These are phyloP conservation scores for Lasioglossum figueresi DNA, from an alignment of 2,888 invertebrate genomes.

Conservation along the genomic window DNA sequence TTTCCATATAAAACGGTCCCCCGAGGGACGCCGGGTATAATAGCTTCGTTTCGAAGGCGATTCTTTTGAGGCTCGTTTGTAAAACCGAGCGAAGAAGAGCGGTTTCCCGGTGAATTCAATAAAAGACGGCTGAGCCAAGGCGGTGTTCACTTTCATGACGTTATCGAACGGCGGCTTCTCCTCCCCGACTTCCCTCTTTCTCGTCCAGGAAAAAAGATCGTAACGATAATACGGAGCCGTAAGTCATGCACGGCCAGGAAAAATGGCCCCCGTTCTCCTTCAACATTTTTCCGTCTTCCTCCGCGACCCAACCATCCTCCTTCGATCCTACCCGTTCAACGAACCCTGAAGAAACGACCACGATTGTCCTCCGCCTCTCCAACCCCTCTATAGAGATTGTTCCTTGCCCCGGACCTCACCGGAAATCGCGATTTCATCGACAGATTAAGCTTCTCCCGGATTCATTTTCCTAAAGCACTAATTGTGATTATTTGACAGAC, in stretches of 20 bases:
- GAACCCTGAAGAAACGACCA: slow-evolving; percentile 57
- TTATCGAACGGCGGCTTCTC: slow-evolving; percentile 61
- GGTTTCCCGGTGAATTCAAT: slow-evolving; percentile 67
- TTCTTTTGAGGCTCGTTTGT: slow-evolving; percentile 58
- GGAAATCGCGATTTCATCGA: not conserved
- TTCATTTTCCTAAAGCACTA: slow-evolving; percentile 26
- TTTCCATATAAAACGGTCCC: slow-evolving; percentile 40
- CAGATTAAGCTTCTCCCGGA: slow-evolving; percentile 23
- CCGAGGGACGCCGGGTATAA: slow-evolving; percentile 23
- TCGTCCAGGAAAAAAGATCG: slow-evolving; percentile 56
- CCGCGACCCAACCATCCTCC: not conserved
- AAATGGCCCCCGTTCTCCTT: slow-evolving; percentile 47
- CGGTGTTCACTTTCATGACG: slow-evolving; percentile 68
- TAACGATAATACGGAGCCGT: slow-evolving; percentile 67
- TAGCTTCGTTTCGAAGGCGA: slow-evolving; percentile 37
- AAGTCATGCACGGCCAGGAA: slow-evolving; percentile 66
- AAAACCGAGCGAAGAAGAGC: slow-evolving; percentile 59
- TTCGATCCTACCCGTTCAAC: slow-evolving; percentile 43
- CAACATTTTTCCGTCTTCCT: slow-evolving; percentile 43
- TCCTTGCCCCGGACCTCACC: slow-evolving; percentile 14
- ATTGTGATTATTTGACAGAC: not conserved
- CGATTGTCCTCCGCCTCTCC: slow-evolving; percentile 18
- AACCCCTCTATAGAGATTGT: slow-evolving; percentile 17
- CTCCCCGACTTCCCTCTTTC: slow-evolving; percentile 19
- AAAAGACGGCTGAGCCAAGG: slow-evolving; percentile 60